phyloP scores from a whole-genome alignment of 2,888 invertebrate species.

The Patella depressa region DNA sequence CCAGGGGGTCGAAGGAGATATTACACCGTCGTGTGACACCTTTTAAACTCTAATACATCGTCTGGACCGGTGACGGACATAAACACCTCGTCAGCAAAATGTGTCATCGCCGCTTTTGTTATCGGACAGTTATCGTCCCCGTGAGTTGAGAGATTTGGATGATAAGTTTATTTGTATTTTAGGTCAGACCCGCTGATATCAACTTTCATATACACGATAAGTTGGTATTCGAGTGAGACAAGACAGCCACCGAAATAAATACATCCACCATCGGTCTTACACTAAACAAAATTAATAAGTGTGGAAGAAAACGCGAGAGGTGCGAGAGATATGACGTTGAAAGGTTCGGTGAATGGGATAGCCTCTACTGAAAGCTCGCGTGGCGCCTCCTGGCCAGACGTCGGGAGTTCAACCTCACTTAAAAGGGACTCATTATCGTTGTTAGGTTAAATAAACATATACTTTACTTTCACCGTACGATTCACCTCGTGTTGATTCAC shows the following conservation, averaged over 20 bases:
- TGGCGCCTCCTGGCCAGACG: conserved; percentile 1
- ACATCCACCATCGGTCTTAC: no score
- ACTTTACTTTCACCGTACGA: conserved; percentile 4
- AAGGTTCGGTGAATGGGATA: background rate
- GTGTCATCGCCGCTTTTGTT: conserved; percentile 9
- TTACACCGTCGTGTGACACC: no score
- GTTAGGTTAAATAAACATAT: conserved; percentile 3
- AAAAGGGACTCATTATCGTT: background rate
- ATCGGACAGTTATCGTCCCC: conserved; percentile 1
- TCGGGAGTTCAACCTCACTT: no score
- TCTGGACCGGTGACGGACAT: background rate
- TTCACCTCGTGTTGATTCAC: no score
- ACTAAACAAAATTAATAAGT: no score
- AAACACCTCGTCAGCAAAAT: conserved; percentile 7
- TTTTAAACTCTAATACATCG: no score
- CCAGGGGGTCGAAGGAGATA: no score
- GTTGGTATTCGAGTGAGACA: no score
- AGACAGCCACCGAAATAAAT: no score
- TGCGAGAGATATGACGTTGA: background rate
- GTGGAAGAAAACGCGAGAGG: background rate
- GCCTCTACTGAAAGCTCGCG: background rate
- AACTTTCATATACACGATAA: no score
- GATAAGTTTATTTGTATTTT: background rate
- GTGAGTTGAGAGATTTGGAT: background rate
- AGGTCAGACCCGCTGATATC: background rate